Conservation (phyloP, 2,797 vertebrate species). For the Prunella strophiata region DNA sequence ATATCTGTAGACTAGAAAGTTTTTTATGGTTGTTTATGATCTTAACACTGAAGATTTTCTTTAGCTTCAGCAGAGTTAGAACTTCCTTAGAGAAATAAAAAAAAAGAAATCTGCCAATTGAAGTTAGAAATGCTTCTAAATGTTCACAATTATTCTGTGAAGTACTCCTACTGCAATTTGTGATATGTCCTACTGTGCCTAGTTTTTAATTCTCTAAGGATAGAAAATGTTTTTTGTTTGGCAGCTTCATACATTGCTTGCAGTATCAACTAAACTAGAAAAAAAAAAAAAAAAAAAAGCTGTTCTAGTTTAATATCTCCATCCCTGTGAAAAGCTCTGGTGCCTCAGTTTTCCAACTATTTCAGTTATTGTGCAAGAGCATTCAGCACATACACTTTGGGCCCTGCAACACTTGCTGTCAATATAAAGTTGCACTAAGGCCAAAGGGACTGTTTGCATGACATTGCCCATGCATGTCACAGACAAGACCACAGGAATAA, state of each 20-base stretch:
- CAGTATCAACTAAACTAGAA: background rate
- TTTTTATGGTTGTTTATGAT: background rate
- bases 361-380: background rate
- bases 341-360: background rate
- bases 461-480: background rate
- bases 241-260: background rate
- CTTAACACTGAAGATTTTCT: background rate
- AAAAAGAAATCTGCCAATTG: background rate
- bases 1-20: background rate
- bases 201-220: background rate
- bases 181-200: background rate
- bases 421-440: background rate
- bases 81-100: background rate
- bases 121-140: background rate
- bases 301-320: background rate
- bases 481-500: background rate
- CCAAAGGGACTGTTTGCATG: background rate
- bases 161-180: background rate
- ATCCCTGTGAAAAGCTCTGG: background rate
- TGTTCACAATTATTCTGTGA: background rate
- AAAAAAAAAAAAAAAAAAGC: background rate
- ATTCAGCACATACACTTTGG: background rate
- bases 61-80: background rate
- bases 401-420: background rate
- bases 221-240: background rate